phyloP scores from a whole-genome alignment of 2,113 vertebrate genomes.

The Pitta sordida region DNA sequence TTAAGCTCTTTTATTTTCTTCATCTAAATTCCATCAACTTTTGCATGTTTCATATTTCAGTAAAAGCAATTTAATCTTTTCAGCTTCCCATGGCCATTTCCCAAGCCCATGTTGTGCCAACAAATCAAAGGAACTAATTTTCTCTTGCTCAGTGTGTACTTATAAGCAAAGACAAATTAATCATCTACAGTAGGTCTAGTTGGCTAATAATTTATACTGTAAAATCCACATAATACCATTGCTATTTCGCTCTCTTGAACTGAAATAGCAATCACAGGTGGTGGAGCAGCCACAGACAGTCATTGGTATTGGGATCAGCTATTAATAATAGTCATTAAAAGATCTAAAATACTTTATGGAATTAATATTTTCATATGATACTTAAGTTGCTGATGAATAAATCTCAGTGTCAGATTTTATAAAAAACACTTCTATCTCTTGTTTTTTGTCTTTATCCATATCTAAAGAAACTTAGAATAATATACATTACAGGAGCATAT shows the following conservation, averaged over 20 bases:
- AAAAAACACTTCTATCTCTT: accelerated
- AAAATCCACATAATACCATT: background rate
- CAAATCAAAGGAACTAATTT: slow-evolving; percentile 46
- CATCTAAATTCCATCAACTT: slow-evolving; percentile 15
- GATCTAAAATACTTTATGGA: background rate
- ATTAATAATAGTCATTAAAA: slow-evolving; percentile 32
- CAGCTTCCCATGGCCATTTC: background rate
- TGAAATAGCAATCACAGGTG: slow-evolving; percentile 32
- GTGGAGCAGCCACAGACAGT: slow-evolving; percentile 27
- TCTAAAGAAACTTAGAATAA: background rate
- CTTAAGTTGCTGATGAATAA: background rate
- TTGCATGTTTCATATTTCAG: background rate
- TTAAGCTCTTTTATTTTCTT: background rate
- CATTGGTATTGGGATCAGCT: background rate
- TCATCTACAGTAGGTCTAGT: background rate
- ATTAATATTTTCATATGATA: background rate
- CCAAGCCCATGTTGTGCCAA: slow-evolving; percentile 15
- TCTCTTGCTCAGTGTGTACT: background rate
- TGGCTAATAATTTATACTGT: slow-evolving; percentile 4
- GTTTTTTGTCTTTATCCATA: background rate
- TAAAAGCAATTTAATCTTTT: slow-evolving; percentile 19
- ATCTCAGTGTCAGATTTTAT: background rate
- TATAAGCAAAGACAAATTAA: slow-evolving; percentile 41
- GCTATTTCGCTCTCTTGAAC: background rate
- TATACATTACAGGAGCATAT: background rate